Evolutionary conservation across 2,888 invertebrate species (phyloP).

Genomic region (Dexiosoma caninum): DNA sequence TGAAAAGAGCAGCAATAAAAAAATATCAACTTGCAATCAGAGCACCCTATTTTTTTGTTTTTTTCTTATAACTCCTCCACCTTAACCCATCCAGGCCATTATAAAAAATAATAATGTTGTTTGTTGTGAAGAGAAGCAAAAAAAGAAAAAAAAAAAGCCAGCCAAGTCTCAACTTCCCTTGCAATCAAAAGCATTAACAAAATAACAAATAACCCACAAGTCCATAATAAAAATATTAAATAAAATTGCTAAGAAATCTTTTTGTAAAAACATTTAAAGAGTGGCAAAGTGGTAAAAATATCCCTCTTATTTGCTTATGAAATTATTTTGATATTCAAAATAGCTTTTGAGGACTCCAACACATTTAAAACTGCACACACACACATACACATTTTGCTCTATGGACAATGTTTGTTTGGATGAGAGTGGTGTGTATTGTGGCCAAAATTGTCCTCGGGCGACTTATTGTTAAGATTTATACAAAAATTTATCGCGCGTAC

Average conservation of each 20-base stretch:
- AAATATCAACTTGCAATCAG: constrained; percentile 61
- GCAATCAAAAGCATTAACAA: constrained; percentile 3
- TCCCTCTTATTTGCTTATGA: constrained; percentile 62
- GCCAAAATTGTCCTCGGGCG: constrained; percentile 71
- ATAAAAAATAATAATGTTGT: constrained; percentile 44
- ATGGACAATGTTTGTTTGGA: constrained; percentile 40
- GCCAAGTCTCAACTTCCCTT: constrained; percentile 59
- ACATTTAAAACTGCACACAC: neutral
- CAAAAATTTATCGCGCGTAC: constrained; percentile 72
- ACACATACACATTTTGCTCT: neutral
- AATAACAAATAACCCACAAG: constrained; percentile 36
- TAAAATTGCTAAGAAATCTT: constrained; percentile 47
- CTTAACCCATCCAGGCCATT: constrained; percentile 27
- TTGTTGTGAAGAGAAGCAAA: neutral
- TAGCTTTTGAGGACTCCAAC: constrained; percentile 39
- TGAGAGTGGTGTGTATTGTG: constrained; percentile 62
- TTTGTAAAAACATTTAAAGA: constrained; percentile 50
- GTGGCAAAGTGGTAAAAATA: constrained; percentile 61
- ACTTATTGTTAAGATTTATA: constrained; percentile 74
- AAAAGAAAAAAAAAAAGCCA: too few relatives aligned
- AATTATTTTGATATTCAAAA: constrained; percentile 59
- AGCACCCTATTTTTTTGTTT: constrained; percentile 51
- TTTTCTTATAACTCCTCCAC: constrained; percentile 49
- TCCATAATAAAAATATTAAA: constrained; percentile 54
- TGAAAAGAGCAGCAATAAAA: constrained; percentile 8